Evolutionary conservation across 2,888 invertebrate genomes (phyloP).

Genomic region (Antheraea assamensis): DNA sequence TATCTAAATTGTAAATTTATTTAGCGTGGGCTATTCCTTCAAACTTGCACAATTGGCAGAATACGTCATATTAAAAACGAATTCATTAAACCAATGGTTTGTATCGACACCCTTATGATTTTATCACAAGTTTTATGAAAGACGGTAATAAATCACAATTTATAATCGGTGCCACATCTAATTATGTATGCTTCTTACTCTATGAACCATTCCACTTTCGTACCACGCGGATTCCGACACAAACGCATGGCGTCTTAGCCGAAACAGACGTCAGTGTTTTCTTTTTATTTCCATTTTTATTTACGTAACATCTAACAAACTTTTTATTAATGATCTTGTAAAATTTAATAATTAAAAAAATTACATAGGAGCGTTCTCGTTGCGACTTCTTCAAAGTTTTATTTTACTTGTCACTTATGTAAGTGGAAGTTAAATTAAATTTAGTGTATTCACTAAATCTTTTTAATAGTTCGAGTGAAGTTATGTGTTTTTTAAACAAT

Average conservation of each 20-base stretch:
- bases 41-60: neutral
- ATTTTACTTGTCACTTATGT: conserved; percentile 7
- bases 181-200: conserved; percentile 29
- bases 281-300: conserved; percentile 31
- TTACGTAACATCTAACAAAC: conserved; percentile 33
- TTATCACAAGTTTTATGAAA: neutral
- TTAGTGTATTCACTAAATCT: conserved; percentile 8
- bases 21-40: neutral
- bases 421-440: neutral
- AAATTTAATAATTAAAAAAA: neutral
- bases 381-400: conserved; percentile 18
- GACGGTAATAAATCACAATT: neutral
- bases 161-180: conserved; percentile 25
- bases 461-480: conserved; percentile 6
- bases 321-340: conserved; percentile 28
- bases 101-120: neutral
- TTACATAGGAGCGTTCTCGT: conserved; percentile 20
- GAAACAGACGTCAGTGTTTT: conserved; percentile 38
- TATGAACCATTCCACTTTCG: conserved; percentile 29
- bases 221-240: conserved; percentile 40
- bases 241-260: conserved; percentile 50
- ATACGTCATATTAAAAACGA: neutral
- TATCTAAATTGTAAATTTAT: neutral
- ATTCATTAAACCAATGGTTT: neutral
- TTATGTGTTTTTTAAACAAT: conserved; percentile 22